Evolutionary conservation across 1,140 invertebrate genomes (phyloP), one percentile per base, ranked within the genome.

Genomic region (Macrobrachium nipponense): DNA sequence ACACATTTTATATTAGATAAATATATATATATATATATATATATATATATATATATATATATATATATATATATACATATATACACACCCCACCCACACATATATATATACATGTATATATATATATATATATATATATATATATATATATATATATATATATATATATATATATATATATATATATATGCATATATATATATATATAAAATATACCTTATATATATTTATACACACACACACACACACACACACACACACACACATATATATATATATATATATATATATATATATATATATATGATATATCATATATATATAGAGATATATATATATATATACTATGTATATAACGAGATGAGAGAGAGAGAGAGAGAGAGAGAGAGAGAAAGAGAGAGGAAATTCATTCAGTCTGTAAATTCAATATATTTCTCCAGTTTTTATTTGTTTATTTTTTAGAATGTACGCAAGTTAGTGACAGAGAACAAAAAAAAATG

Each of bases 261-360:
- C 15, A 66, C 15, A 66, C 15, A 17, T 17, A 66, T 66, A 17
- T 66, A 66, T 66, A 17, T 66, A 66, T 66, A 66, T 66, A 66
- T 66, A 66, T 66, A 66, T 66, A 23, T 23, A 66, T 66, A 66
- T 66, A 66, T 66, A 66, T 66, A 66, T 66, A 23, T 66, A 66
- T 23, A 66, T 66, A 66, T 66, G n/a, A n/a, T n/a, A n/a, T n/a
- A n/a, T n/a, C n/a, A 23, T 66, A 23, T 66, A 23, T 66, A 23
- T 66, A 23, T 66, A 23, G 5, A 23, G 5, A 23, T 66, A 23
- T 66, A 23, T 66, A 23, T 66, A 23, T 66, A 51, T 51, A 51
- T 51, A 51, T 51, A 51, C n/a, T 51, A 51, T 51, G 8, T 51
- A 51, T 51, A 51, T 2, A 51, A 0, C 3, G 7, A 51, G 51